A percentile compares a stretch with the other conserved stretches of the same genome.
Conservation (phyloP, 23 tunicate genomes). For the Oikopleura albicans region DNA sequence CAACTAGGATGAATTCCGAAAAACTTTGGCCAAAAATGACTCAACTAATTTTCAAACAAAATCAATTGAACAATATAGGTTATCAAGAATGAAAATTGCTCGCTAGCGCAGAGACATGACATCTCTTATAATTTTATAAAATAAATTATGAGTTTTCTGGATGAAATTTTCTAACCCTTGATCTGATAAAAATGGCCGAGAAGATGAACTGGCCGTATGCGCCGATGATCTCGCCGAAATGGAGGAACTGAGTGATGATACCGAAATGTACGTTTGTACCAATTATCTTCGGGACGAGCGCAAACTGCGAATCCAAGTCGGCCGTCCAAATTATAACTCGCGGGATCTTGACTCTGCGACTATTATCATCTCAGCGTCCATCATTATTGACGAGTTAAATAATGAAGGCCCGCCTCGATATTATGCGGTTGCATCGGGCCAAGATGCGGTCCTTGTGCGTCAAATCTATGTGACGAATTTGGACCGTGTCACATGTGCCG, state of each 20-base stretch:
- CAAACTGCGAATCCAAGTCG: neutral
- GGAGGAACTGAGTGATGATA: neutral
- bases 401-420: neutral
- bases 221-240: neutral
- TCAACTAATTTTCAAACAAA: too few species aligned
- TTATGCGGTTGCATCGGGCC: neutral
- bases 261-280: neutral
- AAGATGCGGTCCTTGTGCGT: neutral
- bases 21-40: too few species aligned
- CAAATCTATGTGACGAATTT: neutral
- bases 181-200: neutral
- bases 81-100: too few species aligned
- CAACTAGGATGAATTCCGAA: too few species aligned
- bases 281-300: neutral
- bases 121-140: too few species aligned
- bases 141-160: too few species aligned
- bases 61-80: too few species aligned
- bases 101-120: too few species aligned
- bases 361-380: neutral
- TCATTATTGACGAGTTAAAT: neutral
- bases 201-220: neutral
- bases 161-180: too few species aligned
- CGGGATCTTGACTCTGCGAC: neutral
- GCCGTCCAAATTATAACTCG: neutral
- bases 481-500: neutral